These are phyloP conservation scores for Lydus trimaculatus DNA, from an alignment of 2,888 invertebrate genomes.

Conservation along the genomic window DNA sequence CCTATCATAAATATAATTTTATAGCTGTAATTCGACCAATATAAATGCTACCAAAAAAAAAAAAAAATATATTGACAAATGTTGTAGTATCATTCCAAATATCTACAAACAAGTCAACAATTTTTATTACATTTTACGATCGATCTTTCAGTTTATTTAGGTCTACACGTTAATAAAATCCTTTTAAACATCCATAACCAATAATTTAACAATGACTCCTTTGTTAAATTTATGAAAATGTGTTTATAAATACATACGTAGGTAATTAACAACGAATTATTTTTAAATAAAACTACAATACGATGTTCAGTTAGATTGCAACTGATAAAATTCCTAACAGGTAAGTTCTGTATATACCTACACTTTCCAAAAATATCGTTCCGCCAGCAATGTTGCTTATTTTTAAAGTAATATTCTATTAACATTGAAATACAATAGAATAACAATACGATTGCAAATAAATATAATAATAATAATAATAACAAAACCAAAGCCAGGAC, in stretches of 20 bases:
- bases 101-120: too few relatives aligned
- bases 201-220: background rate
- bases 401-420: slow-evolving; percentile 28
- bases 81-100: too few relatives aligned
- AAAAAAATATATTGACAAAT: too few relatives aligned
- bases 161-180: too few relatives aligned
- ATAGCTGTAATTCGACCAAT: background rate
- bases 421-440: slow-evolving; percentile 23
- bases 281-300: slow-evolving; percentile 20
- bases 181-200: background rate
- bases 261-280: slow-evolving; percentile 19
- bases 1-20: background rate
- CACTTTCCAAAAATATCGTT: slow-evolving; percentile 37
- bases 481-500: background rate
- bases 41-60: background rate
- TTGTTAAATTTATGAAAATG: background rate
- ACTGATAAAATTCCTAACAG: slow-evolving; percentile 33
- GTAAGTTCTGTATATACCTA: slow-evolving; percentile 12
- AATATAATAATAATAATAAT: slow-evolving; percentile 12
- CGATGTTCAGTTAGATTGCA: slow-evolving; percentile 22
- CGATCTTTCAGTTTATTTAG: too few relatives aligned
- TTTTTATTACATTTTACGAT: too few relatives aligned
- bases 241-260: background rate
- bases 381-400: slow-evolving; percentile 26
- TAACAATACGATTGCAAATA: slow-evolving; percentile 24